Conservation (phyloP, 2,888 invertebrate species). For the Sturmia bella region DNA sequence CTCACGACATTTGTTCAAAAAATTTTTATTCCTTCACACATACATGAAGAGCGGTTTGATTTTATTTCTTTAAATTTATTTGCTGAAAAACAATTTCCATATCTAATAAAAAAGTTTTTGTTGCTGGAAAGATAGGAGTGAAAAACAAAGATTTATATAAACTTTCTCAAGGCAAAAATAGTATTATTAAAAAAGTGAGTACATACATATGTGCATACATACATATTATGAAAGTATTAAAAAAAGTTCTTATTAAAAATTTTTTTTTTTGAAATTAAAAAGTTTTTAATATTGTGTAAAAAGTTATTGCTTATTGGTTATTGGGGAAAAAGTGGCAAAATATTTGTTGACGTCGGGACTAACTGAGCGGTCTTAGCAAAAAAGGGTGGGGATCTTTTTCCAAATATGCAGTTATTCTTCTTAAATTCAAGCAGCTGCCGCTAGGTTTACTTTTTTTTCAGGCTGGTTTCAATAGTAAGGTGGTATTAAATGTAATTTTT, state of each 20-base stretch:
- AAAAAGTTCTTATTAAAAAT: background rate
- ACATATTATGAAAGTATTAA: background rate
- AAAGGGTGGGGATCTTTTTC: conserved; percentile 55
- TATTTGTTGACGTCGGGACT: background rate
- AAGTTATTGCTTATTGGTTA: no score
- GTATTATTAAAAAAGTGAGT: conserved; percentile 37
- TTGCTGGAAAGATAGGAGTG: conserved; percentile 17
- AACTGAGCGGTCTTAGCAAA: conserved; percentile 21
- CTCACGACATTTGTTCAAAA: conserved; percentile 54
- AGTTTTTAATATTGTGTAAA: no score
- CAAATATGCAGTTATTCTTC: background rate
- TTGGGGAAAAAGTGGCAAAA: no score
- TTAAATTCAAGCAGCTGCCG: background rate
- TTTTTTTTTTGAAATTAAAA: no score
- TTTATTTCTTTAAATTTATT: conserved; percentile 58
- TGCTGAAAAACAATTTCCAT: conserved; percentile 44
- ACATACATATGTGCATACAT: background rate
- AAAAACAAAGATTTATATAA: background rate
- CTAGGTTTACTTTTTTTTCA: background rate
- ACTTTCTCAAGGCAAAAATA: background rate
- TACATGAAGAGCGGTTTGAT: conserved; percentile 54
- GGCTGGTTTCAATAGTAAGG: background rate
- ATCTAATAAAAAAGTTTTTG: conserved; percentile 14
- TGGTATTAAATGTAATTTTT: background rate
- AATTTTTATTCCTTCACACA: conserved; percentile 37